Evolutionary conservation across 2,113 vertebrate genomes (phyloP).

Genomic region (Pithys albifrons): DNA sequence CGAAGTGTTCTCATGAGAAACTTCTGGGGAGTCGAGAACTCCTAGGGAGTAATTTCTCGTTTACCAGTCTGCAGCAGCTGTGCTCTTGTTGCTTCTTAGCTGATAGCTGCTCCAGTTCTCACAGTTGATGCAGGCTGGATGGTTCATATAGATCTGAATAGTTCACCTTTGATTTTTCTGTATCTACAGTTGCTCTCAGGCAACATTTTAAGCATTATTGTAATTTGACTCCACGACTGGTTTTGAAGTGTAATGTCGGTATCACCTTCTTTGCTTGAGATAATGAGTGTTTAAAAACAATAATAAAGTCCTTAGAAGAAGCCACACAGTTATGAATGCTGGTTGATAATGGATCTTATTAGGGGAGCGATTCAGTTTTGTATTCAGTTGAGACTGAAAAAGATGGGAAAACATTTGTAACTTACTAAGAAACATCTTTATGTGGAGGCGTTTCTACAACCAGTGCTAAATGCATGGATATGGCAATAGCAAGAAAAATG

Average conservation of each 20-base stretch:
- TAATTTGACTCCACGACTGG: neutral
- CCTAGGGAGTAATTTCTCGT: too few relatives aligned
- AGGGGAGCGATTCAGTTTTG: neutral
- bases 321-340: neutral
- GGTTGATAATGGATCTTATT: neutral
- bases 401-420: neutral
- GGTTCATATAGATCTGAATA: too few relatives aligned
- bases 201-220: neutral
- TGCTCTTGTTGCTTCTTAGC: too few relatives aligned
- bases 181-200: neutral
- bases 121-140: too few relatives aligned
- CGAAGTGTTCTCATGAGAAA: too few relatives aligned
- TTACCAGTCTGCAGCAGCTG: too few relatives aligned
- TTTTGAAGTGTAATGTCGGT: neutral
- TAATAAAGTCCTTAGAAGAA: neutral
- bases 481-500: neutral
- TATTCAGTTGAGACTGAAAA: neutral
- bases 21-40: too few relatives aligned
- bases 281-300: neutral
- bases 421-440: neutral
- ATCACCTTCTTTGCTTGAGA: neutral
- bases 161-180: too few relatives aligned
- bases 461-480: neutral
- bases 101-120: too few relatives aligned
- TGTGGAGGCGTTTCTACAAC: neutral